Conservation (phyloP, 2,797 vertebrate species). For the Poecilia picta region DNA sequence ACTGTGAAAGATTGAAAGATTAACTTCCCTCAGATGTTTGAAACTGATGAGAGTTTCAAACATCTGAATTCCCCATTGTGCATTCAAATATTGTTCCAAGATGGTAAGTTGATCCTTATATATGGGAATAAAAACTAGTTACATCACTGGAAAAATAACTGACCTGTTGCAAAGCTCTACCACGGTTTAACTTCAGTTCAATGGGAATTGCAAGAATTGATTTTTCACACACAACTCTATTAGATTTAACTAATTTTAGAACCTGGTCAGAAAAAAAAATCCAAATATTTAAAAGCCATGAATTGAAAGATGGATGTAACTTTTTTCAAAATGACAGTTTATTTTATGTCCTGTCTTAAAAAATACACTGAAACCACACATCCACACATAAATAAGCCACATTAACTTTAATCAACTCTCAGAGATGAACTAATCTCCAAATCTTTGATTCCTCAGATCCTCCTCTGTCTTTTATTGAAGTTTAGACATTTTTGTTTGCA, state of each 20-base stretch:
- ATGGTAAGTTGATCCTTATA: background rate
- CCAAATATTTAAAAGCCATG: background rate
- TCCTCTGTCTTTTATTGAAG: constrained; percentile 36
- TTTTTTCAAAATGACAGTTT: background rate
- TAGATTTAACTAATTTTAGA: background rate
- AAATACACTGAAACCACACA: background rate
- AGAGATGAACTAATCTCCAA: constrained; percentile 37
- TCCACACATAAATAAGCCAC: background rate
- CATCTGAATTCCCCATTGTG: background rate
- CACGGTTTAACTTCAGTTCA: background rate
- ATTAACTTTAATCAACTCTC: constrained; percentile 18
- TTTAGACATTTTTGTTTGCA: constrained; percentile 55
- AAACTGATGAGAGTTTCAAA: background rate
- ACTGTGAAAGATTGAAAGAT: constrained; percentile 6
- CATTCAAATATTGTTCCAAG: background rate
- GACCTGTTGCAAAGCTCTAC: background rate
- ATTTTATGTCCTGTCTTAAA: background rate
- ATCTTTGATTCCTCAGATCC: constrained; percentile 44
- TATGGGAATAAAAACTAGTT: background rate
- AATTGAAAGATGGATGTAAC: background rate
- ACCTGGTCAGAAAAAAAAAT: background rate
- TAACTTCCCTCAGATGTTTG: background rate
- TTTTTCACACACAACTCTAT: background rate
- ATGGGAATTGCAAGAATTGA: background rate
- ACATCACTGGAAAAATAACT: background rate